These are phyloP conservation scores for Papio anubis DNA, from an alignment of 2,113 vertebrate species.

Conservation along the genomic window DNA sequence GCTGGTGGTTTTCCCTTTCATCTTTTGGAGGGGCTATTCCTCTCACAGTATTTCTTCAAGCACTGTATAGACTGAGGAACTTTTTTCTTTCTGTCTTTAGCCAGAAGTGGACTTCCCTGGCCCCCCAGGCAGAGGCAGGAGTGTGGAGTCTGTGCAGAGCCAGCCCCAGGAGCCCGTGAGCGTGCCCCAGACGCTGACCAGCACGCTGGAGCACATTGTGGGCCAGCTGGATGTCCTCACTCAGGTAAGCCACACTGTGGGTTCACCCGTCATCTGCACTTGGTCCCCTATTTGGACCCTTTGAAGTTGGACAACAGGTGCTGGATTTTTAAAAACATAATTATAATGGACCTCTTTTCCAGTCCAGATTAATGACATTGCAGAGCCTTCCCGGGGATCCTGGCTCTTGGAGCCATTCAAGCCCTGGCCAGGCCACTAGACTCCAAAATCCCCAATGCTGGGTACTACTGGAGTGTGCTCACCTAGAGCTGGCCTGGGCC, in stretches of 20 bases:
- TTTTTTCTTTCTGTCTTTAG: constrained; percentile 68
- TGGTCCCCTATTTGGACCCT: neutral
- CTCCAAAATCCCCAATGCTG: neutral
- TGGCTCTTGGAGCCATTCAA: neutral
- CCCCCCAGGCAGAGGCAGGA: constrained; percentile 78
- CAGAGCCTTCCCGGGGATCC: neutral
- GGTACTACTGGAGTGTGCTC: neutral
- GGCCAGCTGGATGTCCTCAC: constrained; percentile 95
- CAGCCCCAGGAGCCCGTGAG: constrained; percentile 74
- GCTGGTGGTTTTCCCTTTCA: neutral
- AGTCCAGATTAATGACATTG: neutral
- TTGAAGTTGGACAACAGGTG: neutral
- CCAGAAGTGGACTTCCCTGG: constrained; percentile 76
- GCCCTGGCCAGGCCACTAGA: neutral
- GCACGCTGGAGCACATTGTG: constrained; percentile 94
- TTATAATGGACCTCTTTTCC: neutral
- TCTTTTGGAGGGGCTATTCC: neutral
- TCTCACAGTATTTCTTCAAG: neutral
- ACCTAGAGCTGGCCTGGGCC: neutral
- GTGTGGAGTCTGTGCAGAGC: constrained; percentile 74
- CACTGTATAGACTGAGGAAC: neutral
- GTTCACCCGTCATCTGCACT: neutral
- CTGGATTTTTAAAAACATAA: neutral
- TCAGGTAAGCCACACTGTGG: constrained; percentile 85
- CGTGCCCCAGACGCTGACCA: constrained; percentile 83